A percentile compares a stretch with the other conserved stretches of the same genome.
These are phyloP conservation scores for Ectropis grisescens DNA, from an alignment of 1,140 invertebrate genomes.

Conservation along the genomic window DNA sequence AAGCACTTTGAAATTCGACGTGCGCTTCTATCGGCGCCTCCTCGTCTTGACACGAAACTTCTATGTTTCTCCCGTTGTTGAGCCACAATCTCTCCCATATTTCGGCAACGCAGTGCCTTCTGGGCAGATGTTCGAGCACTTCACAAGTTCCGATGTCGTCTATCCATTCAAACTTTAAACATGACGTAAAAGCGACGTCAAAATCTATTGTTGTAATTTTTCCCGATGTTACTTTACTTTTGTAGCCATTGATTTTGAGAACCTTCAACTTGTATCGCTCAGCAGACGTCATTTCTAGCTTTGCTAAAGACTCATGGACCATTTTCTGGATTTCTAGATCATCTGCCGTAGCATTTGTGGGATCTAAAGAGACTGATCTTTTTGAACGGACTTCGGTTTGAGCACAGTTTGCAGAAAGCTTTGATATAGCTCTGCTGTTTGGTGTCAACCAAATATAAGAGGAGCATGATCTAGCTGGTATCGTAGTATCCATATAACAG, in stretches of 20 bases:
- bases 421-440: constrained; percentile 22
- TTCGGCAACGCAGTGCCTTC: constrained; percentile 67
- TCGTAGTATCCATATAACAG: constrained; percentile 22
- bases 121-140: constrained; percentile 39
- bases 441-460: constrained; percentile 30
- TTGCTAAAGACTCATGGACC: constrained; percentile 33
- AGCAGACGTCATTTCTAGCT: constrained; percentile 41
- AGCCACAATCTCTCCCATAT: constrained; percentile 76
- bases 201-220: constrained; percentile 48
- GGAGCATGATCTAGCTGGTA: constrained; percentile 22
- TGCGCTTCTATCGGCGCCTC: constrained; percentile 40
- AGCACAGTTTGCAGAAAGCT: constrained; percentile 22
- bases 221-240: constrained; percentile 33
- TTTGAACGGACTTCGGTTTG: constrained; percentile 12
- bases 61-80: constrained; percentile 61
- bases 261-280: constrained; percentile 45
- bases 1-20: constrained; percentile 36
- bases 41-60: constrained; percentile 62
- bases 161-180: constrained; percentile 48
- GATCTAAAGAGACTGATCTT: constrained; percentile 17
- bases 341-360: constrained; percentile 17
- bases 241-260: constrained; percentile 37
- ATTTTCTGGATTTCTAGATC: constrained; percentile 27
- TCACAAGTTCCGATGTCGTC: constrained; percentile 40
- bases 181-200: constrained; percentile 50